Evolutionary conservation across 2,113 vertebrate species (phyloP).

Genomic region (Labrus mixtus): DNA sequence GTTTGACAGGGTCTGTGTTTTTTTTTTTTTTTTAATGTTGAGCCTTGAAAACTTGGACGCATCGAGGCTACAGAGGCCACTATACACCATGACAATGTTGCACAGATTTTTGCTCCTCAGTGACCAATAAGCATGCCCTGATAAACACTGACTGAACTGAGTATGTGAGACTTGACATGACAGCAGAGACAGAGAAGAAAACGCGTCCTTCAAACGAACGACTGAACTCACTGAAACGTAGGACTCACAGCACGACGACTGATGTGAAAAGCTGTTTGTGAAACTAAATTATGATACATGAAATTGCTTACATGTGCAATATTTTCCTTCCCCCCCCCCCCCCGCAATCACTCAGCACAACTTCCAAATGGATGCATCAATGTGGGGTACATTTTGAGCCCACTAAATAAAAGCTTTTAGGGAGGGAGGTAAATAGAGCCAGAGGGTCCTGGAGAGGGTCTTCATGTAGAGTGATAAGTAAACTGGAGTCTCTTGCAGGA

Average conservation of each 20-base stretch:
- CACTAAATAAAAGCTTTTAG: neutral
- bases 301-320: no score
- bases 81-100: neutral
- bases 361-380: no score
- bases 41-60: neutral
- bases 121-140: conserved; percentile 5
- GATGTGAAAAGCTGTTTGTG: no score
- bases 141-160: neutral
- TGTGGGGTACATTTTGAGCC: neutral
- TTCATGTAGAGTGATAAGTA: no score
- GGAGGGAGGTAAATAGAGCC: no score
- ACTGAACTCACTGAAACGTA: neutral
- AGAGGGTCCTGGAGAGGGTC: no score
- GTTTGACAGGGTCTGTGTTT: neutral
- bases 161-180: neutral
- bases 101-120: conserved; percentile 19
- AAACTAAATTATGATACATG: no score
- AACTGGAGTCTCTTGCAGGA: no score
- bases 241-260: neutral
- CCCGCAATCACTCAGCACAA: no score
- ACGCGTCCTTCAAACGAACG: neutral
- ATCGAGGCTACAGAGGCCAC: neutral
- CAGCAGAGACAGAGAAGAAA: neutral
- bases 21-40: neutral
- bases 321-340: no score